These are phyloP conservation scores for Mus caroli DNA, from an alignment of 2,797 vertebrate genomes.

Conservation along the genomic window DNA sequence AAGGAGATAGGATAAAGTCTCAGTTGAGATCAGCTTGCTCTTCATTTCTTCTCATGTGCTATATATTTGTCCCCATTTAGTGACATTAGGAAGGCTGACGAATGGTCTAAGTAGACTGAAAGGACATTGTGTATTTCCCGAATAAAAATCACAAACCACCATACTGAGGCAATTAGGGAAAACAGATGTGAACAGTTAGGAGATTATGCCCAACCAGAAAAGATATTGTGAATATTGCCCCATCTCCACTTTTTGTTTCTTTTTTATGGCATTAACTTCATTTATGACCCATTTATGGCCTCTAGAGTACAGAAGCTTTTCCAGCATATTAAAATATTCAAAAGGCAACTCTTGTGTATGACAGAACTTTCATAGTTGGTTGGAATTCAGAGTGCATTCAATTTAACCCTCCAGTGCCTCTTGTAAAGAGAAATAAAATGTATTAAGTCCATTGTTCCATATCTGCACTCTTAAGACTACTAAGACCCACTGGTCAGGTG, in stretches of 20 bases:
- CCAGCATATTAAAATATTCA: conserved; percentile 45
- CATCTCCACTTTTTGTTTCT: not conserved
- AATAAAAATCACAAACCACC: not conserved
- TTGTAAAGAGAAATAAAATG: conserved; percentile 11
- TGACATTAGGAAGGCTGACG: not conserved
- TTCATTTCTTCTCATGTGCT: not conserved
- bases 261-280: conserved; percentile 12
- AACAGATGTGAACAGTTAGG: not conserved
- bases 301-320: conserved; percentile 25
- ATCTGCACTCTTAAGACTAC: not conserved
- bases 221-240: conserved; percentile 10
- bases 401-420: not conserved
- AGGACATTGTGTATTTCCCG: not conserved
- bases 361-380: conserved; percentile 27
- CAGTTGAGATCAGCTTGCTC: not conserved
- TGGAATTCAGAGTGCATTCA: conserved; percentile 2
- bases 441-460: not conserved
- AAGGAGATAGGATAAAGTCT: not conserved
- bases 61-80: not conserved
- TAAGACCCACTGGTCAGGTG: not conserved
- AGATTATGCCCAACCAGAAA: not conserved
- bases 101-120: not conserved
- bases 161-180: not conserved
- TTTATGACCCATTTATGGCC: conserved; percentile 49
- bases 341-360: not conserved